Evolutionary conservation across 1,140 invertebrate genomes (phyloP).

Genomic region (Euura saliciscinereae): DNA sequence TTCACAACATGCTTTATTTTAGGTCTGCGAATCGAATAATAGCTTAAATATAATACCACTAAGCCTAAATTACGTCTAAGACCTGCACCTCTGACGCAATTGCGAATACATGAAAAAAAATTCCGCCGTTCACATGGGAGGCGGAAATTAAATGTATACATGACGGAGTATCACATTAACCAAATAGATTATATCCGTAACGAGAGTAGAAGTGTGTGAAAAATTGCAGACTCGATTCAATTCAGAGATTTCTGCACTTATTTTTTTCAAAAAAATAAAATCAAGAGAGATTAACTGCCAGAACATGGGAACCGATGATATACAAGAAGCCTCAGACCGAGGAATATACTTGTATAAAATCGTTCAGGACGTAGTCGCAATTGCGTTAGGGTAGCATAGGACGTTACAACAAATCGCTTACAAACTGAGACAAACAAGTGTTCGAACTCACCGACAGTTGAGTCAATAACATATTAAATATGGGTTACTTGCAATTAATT

Average conservation of each 20-base stretch:
- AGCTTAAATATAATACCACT: conserved; percentile 34
- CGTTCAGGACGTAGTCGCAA: neutral
- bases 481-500: conserved; percentile 21
- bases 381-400: neutral
- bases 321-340: too few species aligned
- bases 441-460: conserved; percentile 10
- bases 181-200: neutral
- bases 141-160: neutral
- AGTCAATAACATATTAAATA: conserved; percentile 21
- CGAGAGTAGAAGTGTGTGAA: neutral
- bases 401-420: conserved; percentile 28
- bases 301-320: too few species aligned
- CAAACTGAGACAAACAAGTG: conserved; percentile 25
- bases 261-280: too few species aligned
- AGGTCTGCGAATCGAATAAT: conserved; percentile 38
- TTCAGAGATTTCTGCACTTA: too few species aligned
- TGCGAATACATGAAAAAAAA: neutral
- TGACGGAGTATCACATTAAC: neutral
- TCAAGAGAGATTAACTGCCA: too few species aligned
- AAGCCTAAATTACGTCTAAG: conserved; percentile 36
- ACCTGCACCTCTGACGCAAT: conserved; percentile 18
- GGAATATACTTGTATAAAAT: neutral
- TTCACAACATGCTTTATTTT: conserved; percentile 44
- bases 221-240: too few species aligned
- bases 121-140: too few species aligned